Evolutionary conservation across 2,888 invertebrate genomes (phyloP), one percentile per base, ranked within the genome.

Genomic region (Chrysodeixis includens): DNA sequence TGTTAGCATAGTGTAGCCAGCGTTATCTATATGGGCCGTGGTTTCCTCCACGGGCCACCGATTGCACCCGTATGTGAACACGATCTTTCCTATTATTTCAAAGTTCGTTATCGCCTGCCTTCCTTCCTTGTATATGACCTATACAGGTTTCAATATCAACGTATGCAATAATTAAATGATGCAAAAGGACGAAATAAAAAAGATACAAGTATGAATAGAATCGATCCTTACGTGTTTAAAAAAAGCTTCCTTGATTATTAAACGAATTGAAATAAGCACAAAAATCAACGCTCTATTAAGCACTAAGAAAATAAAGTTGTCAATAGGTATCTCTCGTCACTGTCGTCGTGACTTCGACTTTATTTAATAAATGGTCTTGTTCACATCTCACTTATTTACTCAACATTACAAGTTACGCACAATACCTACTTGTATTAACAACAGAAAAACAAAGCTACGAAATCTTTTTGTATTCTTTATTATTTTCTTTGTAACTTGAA

Each of bases 21-120:
- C 78, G 86, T 94, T 94, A 94, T 94, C 94, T 92, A 93, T 90
- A 83, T 92, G 84, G 92, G 90, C 84, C 92, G 91, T 89, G 82
- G 92, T 92, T 93, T 94, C 93, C 94, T 93, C 80, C 84, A 85
- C 84, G 84, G 86, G 85, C 84, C 85, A 62, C 87, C 83, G 84
- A 83, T 86, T 84, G 87, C 86, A 86, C 83, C 87, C 85, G 86
- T 82, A 79, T 77, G 71, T 70, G 44, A 51, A 63, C 63, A 22
- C 55, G 58, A 66, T 63, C 51, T 65, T 18, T 57, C n/a, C 44
- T 52, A 76, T 66, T 62, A 62, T 65, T 53, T 54, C 40, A 35
- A 49, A 49, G 46, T 49, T 49, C 46, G 46, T 49, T 49, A 49
- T 49, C 46, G 46, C 20, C 18, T 18, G 16, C 20, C 46, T 49